These are phyloP conservation scores for Trialeurodes vaporariorum DNA, from an alignment of 1,140 invertebrate genomes.

Conservation along the genomic window DNA sequence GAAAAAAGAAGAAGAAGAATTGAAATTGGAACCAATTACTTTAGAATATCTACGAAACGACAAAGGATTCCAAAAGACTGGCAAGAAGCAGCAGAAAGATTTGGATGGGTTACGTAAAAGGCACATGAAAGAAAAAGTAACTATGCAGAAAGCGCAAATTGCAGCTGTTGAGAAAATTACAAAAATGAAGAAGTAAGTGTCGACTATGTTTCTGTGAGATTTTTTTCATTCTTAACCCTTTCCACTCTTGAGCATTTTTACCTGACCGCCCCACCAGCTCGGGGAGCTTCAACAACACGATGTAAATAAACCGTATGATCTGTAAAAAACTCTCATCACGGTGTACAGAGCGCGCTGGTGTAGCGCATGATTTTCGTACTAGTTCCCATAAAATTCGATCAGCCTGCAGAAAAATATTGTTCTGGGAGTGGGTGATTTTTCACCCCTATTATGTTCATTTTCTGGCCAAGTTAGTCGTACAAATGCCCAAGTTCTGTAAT, in stretches of 20 bases:
- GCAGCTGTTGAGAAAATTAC: constrained; percentile 89
- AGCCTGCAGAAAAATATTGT: too few species aligned
- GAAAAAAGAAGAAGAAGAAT: constrained; percentile 49
- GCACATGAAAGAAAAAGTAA: constrained; percentile 83
- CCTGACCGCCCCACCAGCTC: too few species aligned
- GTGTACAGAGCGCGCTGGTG: too few species aligned
- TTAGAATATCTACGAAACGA: constrained; percentile 79
- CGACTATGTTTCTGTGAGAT: neutral
- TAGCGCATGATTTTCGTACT: too few species aligned
- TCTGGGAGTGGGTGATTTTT: too few species aligned
- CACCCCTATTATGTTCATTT: too few species aligned
- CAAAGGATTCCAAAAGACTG: constrained; percentile 88
- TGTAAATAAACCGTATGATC: too few species aligned
- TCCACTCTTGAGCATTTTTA: too few species aligned
- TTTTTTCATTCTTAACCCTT: neutral
- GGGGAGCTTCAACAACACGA: too few species aligned
- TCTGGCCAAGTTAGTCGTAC: too few species aligned
- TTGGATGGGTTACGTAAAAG: constrained; percentile 81
- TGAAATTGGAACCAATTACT: constrained; percentile 86
- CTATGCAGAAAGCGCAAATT: constrained; percentile 89
- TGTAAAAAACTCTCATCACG: too few species aligned
- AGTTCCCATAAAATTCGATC: too few species aligned
- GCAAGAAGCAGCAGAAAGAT: constrained; percentile 93
- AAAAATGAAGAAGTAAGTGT: constrained; percentile 73
- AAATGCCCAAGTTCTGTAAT: neutral